These are phyloP conservation scores for Volucella bombylans DNA, from an alignment of 2,888 invertebrate species.

Conservation along the genomic window DNA sequence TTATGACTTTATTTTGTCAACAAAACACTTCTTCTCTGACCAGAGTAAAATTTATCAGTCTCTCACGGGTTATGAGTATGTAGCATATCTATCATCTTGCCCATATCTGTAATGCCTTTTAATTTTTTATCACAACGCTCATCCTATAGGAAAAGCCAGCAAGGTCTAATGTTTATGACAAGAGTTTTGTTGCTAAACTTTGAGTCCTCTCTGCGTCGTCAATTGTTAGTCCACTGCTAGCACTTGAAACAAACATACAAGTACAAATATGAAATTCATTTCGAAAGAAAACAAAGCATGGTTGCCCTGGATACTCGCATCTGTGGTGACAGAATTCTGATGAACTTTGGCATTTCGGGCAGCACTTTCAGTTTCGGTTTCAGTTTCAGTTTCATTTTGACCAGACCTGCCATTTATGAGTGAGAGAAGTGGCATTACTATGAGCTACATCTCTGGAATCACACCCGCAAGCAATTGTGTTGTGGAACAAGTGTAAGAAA, in stretches of 20 bases:
- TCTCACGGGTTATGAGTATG: not conserved
- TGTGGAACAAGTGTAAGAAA: not conserved
- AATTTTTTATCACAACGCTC: constrained; percentile 9
- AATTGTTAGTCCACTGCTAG: not conserved
- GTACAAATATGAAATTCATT: not conserved
- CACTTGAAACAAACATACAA: constrained; percentile 3
- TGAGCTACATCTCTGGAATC: not conserved
- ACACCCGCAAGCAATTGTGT: not conserved
- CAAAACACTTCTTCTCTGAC: not conserved
- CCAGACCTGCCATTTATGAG: constrained; percentile 15
- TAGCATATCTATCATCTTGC: not conserved
- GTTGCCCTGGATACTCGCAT: not conserved
- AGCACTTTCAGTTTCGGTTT: constrained; percentile 8
- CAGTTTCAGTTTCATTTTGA: constrained; percentile 19
- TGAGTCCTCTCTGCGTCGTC: not conserved
- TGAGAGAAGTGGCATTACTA: constrained; percentile 6
- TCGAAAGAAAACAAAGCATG: not conserved
- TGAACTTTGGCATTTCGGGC: constrained; percentile 37
- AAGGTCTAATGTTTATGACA: not conserved
- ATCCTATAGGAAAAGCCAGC: not conserved
- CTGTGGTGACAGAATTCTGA: constrained; percentile 8
- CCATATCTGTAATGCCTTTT: not conserved
- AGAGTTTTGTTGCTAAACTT: not conserved
- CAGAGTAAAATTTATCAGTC: not conserved
- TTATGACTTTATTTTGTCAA: constrained; percentile 20